Evolutionary conservation across 2,797 vertebrate genomes (phyloP).

Genomic region (Euthynnus affinis): DNA sequence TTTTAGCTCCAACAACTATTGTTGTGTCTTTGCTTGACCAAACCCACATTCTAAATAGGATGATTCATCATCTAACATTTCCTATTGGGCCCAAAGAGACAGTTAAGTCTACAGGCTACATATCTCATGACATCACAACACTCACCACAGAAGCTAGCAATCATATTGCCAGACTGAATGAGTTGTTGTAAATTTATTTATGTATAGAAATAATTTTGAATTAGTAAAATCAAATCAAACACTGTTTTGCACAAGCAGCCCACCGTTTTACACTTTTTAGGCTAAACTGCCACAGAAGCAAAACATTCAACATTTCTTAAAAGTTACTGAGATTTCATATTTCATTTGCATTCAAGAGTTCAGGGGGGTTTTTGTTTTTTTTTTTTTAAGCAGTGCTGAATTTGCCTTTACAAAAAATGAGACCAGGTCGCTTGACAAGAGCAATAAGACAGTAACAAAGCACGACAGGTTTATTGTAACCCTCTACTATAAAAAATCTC

Average conservation of each 20-base stretch:
- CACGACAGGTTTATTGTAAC: too few species aligned
- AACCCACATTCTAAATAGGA: conserved; percentile 27
- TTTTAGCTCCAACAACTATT: conserved; percentile 42
- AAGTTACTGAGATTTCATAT: too few species aligned
- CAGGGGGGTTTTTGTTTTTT: too few species aligned
- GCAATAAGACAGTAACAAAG: not conserved
- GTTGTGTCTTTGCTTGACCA: conserved; percentile 32
- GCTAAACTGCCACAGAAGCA: not conserved
- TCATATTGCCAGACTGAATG: conserved; percentile 4
- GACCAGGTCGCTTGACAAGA: not conserved
- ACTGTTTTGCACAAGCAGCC: not conserved
- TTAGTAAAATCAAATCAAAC: not conserved
- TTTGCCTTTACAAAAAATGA: not conserved
- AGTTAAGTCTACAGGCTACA: not conserved
- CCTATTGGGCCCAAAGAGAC: not conserved
- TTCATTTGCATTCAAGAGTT: not conserved
- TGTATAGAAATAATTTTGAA: not conserved
- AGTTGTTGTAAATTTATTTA: not conserved
- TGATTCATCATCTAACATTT: conserved; percentile 20
- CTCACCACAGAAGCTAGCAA: not conserved
- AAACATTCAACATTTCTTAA: not conserved
- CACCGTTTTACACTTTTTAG: not conserved
- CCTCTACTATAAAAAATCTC: not conserved
- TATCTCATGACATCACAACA: not conserved
- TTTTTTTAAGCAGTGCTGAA: not conserved